Evolutionary conservation across 2,888 invertebrate species (phyloP), one percentile per base, ranked within the genome.

Genomic region (Orchesella flavescens): DNA sequence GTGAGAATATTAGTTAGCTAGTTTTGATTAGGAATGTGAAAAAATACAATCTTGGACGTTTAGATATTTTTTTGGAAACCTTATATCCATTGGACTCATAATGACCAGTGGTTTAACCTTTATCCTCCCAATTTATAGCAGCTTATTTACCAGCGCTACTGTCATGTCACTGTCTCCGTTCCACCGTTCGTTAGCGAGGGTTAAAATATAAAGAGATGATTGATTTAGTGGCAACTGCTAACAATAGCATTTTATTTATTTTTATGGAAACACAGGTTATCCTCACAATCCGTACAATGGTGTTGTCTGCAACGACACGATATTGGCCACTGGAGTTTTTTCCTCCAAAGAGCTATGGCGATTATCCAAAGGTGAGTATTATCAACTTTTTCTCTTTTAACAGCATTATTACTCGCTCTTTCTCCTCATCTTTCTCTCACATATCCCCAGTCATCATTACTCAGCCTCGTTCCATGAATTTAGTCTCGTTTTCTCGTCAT

Each of bases 251-350:
- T 78, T 71, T 78, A 55, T 66, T 71, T 69, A 24, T 78, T 78
- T 77, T 68, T 24, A 79, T 72, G 77, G 75, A 74, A 83, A 84
- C 81, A 91, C 93, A 94, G 94, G 94, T 91, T 94, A 94, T 92
- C 94, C 94, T 90, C 96, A 97, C 93, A 97, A 97, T 93, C 96
- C 97, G 90, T 97, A 97, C 93, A 97, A 97, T 92, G 97, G 97
- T 91, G 97, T 98, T 91, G 95, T 97, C 92, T 97, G 97, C 94
- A 97, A 97, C 93, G 97, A 98, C 93, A 98, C 98, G 92, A 98
- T 99, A 92, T 94, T 97, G 94, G 98, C 99, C 90, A 99, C 98
- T 90, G 99, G 99, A 91, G 99, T 99, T 91, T 99, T 99, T 94
- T 97, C 98, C 90, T 98, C 99, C 90, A 97, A 96, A 93, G 99